Percentiles rank a stretch among this genome's conserved stretches.
Conservation (phyloP, 1,140 invertebrate genomes). For the Elymnias hypermnestra region DNA sequence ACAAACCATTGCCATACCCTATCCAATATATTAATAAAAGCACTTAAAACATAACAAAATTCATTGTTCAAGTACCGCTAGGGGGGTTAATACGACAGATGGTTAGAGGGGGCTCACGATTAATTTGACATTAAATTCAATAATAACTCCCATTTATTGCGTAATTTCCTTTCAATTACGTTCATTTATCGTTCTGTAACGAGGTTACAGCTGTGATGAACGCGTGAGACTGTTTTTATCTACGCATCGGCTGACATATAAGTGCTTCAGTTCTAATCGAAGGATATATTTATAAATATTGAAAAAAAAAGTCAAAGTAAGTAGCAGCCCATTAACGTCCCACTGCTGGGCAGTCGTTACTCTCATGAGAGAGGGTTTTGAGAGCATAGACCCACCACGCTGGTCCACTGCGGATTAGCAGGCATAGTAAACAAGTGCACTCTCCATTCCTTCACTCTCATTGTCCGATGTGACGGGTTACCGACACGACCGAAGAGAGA, state of each 20-base stretch:
- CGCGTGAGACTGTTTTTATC: slow-evolving; percentile 18
- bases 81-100: slow-evolving; percentile 52
- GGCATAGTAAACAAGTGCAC: no score
- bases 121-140: slow-evolving; percentile 74
- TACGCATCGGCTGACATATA: slow-evolving; percentile 1
- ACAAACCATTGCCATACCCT: not conserved
- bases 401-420: no score
- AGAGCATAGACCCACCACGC: no score
- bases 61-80: slow-evolving; percentile 24
- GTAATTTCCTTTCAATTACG: slow-evolving; percentile 72
- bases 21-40: slow-evolving; percentile 18
- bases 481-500: no score
- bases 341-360: no score
- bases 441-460: no score
- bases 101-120: slow-evolving; percentile 48
- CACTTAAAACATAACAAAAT: slow-evolving; percentile 5
- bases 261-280: no score
- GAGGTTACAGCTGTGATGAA: slow-evolving; percentile 49
- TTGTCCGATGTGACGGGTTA: no score
- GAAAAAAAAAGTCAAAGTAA: no score
- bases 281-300: no score
- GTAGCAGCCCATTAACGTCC: no score
- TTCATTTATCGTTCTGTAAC: slow-evolving; percentile 68
- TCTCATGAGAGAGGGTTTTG: no score
- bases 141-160: slow-evolving; percentile 71